phyloP scores from a whole-genome alignment of 1,140 invertebrate genomes.

The Drosophila saltans region DNA sequence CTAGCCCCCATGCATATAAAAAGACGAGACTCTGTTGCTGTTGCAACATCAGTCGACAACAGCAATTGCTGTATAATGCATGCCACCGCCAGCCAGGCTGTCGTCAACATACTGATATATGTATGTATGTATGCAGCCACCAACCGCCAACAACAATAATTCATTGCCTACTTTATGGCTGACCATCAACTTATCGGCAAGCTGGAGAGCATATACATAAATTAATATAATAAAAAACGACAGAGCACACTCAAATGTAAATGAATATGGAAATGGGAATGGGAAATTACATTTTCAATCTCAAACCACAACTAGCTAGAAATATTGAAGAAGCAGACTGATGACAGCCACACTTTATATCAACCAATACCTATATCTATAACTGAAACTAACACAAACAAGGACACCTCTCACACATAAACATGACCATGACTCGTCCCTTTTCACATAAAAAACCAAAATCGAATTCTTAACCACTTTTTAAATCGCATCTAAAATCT shows the following conservation, averaged over 20 bases:
- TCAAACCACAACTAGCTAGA: slow-evolving; percentile 16
- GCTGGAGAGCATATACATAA: slow-evolving; percentile 2
- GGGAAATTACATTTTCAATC: slow-evolving; percentile 16
- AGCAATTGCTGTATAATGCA: slow-evolving; percentile 80
- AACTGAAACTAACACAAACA: slow-evolving; percentile 28
- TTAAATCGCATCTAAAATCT: slow-evolving; percentile 31
- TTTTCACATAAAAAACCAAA: background rate
- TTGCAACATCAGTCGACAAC: slow-evolving; percentile 66
- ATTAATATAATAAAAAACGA: background rate
- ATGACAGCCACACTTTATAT: slow-evolving; percentile 23
- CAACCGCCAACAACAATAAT: slow-evolving; percentile 67
- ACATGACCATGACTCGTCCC: slow-evolving; percentile 12
- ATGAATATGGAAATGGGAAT: slow-evolving; percentile 7
- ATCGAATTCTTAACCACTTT: slow-evolving; percentile 13
- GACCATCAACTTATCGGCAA: slow-evolving; percentile 75
- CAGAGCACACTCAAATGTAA: background rate
- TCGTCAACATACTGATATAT: slow-evolving; percentile 13
- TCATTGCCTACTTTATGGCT: slow-evolving; percentile 76
- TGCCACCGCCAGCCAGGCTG: slow-evolving; percentile 50
- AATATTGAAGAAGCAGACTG: slow-evolving; percentile 21
- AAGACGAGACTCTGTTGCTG: slow-evolving; percentile 26
- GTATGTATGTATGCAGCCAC: slow-evolving; percentile 13
- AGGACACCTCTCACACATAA: slow-evolving; percentile 31
- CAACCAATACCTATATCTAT: slow-evolving; percentile 2
- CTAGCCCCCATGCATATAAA: background rate